Base-by-base conservation (phyloP, 2,888 invertebrate genomes). In the Smittia sp. region DNA sequence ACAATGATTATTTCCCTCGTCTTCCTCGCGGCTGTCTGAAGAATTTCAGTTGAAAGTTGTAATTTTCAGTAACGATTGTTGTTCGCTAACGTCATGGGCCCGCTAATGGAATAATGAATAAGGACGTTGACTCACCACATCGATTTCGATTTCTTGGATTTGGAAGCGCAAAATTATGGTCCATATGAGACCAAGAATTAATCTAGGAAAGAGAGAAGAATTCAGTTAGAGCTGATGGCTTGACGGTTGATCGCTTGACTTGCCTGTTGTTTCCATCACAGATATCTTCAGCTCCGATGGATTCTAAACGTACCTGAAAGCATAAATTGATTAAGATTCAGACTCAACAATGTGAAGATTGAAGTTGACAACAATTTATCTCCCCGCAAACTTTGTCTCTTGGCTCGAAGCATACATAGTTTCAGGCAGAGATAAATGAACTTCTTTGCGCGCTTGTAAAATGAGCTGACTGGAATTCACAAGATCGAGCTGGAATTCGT, bases 81-180 rank as follows among this genome's bases (percentile, higher is more conserved):
- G 39, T 13, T 46, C 20, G 69, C 32, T 25, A 20, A 58, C 15
- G 20, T 70, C 13, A 24, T 15, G 18, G n/a, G n/a, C 9, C 3
- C 32, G n/a, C 52, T 18, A 18, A 39, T 39, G 39, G 22, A 62
- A 18, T 24, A 39, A 39, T 39, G 7, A 7, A 39, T 6, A 54
- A 54, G 54, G 6, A 9, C 9, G 27, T 20, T 22, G 18, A 86
- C 90, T 87, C 80, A 94, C 94, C 81, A 96, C 95, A 83, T 96
- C 96, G 78, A 97, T 96, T 85, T 96, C 96, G 78, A 97, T 97
- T 86, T 96, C 96, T 83, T 97, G 98, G 78, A 99, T 99, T 87
- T 98, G 98, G 87, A 99, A 99, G 75, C 98, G 87, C 77, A 99
- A 87, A 84, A 99, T 99, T 80, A 99, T 99, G 75, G 98, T 99